Evolutionary conservation across 2,888 invertebrate species (phyloP).

Genomic region (Reticulitermes lucifugus): DNA sequence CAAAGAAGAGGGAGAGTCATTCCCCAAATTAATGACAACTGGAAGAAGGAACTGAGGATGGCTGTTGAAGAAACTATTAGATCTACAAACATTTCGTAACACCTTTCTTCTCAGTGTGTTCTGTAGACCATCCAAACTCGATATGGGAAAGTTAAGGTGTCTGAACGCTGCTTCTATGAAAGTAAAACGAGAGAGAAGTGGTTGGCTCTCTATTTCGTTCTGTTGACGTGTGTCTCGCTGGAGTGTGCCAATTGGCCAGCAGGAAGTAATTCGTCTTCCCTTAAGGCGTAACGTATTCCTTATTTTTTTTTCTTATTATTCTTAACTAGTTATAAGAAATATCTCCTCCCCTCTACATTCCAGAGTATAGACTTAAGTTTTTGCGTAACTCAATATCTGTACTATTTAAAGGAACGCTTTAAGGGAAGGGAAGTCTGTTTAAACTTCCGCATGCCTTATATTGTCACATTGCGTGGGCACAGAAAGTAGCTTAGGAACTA

Average conservation of each 20-base stretch:
- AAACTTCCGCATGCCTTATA: not conserved
- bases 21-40: not conserved
- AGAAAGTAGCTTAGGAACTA: not conserved
- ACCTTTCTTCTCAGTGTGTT: not conserved
- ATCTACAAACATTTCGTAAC: not conserved
- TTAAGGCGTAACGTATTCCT: not conserved
- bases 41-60: not conserved
- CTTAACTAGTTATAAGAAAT: not conserved
- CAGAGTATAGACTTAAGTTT: not conserved
- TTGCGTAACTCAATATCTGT: not conserved
- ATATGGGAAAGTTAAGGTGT: not conserved
- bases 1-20: too few relatives aligned
- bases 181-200: not conserved
- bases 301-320: not conserved
- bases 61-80: not conserved
- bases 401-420: not conserved
- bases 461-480: not conserved
- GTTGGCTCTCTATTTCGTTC: not conserved
- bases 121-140: not conserved
- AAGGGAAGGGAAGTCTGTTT: not conserved
- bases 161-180: not conserved
- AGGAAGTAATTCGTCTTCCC: not conserved
- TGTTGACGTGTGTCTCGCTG: not conserved
- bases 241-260: not conserved
- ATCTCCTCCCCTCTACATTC: constrained; percentile 12